Evolutionary conservation across 2,113 vertebrate species (phyloP), one percentile per base, ranked within the genome.

Genomic region (Myotis brandtii): DNA sequence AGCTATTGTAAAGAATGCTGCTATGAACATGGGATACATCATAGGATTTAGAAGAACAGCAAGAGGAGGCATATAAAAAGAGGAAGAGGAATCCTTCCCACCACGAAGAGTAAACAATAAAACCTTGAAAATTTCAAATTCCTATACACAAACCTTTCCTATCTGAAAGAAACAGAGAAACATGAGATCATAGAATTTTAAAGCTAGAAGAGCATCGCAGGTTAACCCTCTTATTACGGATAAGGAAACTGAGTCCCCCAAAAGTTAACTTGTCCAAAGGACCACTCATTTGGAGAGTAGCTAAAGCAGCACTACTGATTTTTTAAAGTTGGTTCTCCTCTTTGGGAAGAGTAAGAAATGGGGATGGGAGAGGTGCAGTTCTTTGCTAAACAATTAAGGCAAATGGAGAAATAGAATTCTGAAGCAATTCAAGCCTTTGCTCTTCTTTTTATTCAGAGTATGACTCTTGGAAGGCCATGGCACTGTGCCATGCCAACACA

Each of bases 161-260:
- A 81, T 59, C 67, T 75, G 20, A 81, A 87, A 56, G 16, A 95
- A 91, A 84, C 9, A 64, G 32, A 76, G 66, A 94, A 81, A 89
- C 9, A 69, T 18, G 27, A 84, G 30, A 43, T 64, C 66, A 73
- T 12, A 40, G 30, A 52, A 64, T 87, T 66, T 69, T 32, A 83
- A 83, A 81, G 77, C 77, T 59, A 5, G 21, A 81, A 81, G 25
- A 59, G 52, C 52, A 27, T 40, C 12, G 37, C 52, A 81, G 50
- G 21, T 32, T 25, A 85, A 67, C 16, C 17, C 14, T 80, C 59
- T 80, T 83, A 59, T 21, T 67, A 69, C 2, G 10, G 20, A 48
- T 75, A 37, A 84, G 25, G 48, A 96, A 90, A 83, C 9, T 50
- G 46, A 93, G 40, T 2, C 13, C 7, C 40, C 2, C 3, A 54